Base-by-base conservation (phyloP, 1,140 invertebrate species). In the Mizuhopecten yessoensis region DNA sequence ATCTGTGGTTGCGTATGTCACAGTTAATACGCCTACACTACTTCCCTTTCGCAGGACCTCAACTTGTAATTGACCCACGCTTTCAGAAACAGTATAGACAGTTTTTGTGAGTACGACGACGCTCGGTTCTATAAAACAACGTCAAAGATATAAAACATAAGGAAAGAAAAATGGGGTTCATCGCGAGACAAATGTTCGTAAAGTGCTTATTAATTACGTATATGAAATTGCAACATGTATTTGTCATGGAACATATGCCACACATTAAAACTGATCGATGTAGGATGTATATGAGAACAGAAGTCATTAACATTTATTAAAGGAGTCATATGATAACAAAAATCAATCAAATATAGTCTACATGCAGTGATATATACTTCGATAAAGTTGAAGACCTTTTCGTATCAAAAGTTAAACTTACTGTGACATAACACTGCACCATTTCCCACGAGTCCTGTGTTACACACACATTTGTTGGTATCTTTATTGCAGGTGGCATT, bases 1-100 rank as follows among this genome's bases (percentile, higher is more conserved):
- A n/a, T 75, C 57, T 29, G n/a, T 5, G 17, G 57, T 75, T 5
- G 3, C 2, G 57, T 29, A 75, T n/a, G 23, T 17, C 23, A 75
- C 57, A 29, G 57, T n/a, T n/a, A 75, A 3, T 1, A 5, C 1
- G 23, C 23, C 57, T 0, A 75, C n/a, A 75, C 57, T 75, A 29
- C 5, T 29, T 29, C 57, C 57, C 23, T 29, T 0, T 29, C 57
- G 9, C 57, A 75, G 23, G n/a, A 75, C 57, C 11, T 75, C 57
- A n/a, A 75, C 57, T 75, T 75, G 57, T 75, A 75, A 29, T n/a
- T 75, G 57, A 75, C 57, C 57, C n/a, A 75, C 57, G 29, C 1
- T 75, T 75, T 75, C 57, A 7, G 57, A 75, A 5, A 29, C 57
- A n/a, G n/a, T 29, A 29, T 75, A 75, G 20, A n/a, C n/a, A n/a